These are phyloP conservation scores for Lasiurus cinereus DNA, from an alignment of 2,113 vertebrate genomes.

Conservation along the genomic window DNA sequence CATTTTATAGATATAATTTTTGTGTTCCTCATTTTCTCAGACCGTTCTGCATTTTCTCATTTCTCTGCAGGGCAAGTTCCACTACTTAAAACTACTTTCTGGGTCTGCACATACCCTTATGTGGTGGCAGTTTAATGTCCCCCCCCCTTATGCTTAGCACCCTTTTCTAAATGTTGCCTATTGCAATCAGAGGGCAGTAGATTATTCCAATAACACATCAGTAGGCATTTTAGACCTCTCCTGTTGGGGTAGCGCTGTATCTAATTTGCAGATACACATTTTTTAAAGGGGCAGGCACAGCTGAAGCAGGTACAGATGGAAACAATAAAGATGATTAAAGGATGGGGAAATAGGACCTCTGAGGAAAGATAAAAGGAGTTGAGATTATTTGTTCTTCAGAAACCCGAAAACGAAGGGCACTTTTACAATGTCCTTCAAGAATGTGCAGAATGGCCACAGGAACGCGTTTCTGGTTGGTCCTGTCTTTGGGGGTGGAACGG, in stretches of 20 bases:
- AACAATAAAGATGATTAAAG: conserved; percentile 82
- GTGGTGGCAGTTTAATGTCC: background rate
- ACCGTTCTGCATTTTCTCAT: background rate
- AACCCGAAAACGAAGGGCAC: background rate
- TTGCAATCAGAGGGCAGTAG: no score
- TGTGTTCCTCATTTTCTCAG: background rate
- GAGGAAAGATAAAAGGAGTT: conserved; percentile 77
- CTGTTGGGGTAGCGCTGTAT: background rate
- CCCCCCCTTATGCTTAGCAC: background rate
- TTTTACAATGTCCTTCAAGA: conserved; percentile 40
- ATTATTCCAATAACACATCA: background rate
- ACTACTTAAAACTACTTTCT: background rate
- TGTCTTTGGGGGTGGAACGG: conserved; percentile 7
- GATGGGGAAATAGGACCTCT: conserved; percentile 56
- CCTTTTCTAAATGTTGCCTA: background rate
- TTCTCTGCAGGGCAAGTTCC: background rate
- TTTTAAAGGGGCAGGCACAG: conserved; percentile 54
- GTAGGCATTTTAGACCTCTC: background rate
- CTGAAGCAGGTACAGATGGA: conserved; percentile 70
- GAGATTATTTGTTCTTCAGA: conserved; percentile 74
- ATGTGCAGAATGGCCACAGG: conserved; percentile 52
- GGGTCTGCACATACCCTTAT: background rate
- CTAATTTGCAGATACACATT: conserved; percentile 48
- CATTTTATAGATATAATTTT: conserved; percentile 22
- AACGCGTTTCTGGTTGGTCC: background rate